Percentiles rank a stretch among this genome's conserved stretches.
Conservation (phyloP, 2,797 vertebrate genomes). For the Acestrorhynchus altus region DNA sequence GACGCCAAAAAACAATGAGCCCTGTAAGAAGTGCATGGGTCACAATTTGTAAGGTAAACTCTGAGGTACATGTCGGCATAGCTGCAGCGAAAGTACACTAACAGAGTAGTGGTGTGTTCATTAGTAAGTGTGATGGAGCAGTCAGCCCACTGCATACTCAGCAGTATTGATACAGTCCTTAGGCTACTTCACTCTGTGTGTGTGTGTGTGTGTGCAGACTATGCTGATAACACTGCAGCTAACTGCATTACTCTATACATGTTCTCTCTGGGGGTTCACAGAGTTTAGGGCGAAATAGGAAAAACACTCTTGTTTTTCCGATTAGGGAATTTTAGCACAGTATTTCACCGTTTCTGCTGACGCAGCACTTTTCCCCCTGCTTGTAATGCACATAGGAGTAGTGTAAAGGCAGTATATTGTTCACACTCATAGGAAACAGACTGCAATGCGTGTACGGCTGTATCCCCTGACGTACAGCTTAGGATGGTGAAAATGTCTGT, state of each 20-base stretch:
- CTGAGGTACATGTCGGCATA: conserved; percentile 16
- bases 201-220: conserved; percentile 17
- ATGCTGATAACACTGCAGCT: conserved; percentile 31
- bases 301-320: conserved; percentile 19
- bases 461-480: conserved; percentile 26
- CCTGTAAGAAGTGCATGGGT: background rate
- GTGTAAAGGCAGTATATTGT: background rate
- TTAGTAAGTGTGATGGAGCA: conserved; percentile 47
- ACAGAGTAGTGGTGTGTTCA: conserved; percentile 23
- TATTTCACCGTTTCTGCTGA: conserved; percentile 32
- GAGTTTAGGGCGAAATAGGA: conserved; percentile 24
- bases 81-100: conserved; percentile 22
- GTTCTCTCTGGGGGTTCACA: conserved; percentile 28
- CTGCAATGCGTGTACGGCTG: background rate
- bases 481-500: conserved; percentile 10
- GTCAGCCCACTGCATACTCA: conserved; percentile 43
- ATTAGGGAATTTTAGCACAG: conserved; percentile 12
- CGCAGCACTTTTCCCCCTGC: background rate
- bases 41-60: background rate
- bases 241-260: conserved; percentile 25
- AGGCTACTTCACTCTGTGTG: conserved; percentile 26
- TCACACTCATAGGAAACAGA: background rate
- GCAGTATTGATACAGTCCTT: conserved; percentile 48
- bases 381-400: conserved; percentile 4
- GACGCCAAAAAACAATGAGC: background rate